phyloP scores from a whole-genome alignment of 2,888 invertebrate genomes.

The Papilio demoleus region DNA sequence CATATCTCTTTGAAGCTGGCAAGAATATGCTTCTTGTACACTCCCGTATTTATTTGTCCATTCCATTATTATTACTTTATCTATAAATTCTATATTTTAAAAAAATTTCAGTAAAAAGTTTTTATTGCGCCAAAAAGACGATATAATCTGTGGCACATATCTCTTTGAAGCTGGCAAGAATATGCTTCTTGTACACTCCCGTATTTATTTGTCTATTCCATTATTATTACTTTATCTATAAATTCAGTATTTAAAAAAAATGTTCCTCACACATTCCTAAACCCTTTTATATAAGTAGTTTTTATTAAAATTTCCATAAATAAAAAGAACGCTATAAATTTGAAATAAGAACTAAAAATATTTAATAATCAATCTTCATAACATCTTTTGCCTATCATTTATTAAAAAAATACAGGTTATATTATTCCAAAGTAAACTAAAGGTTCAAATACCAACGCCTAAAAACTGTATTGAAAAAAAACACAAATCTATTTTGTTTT shows the following conservation, averaged over 20 bases:
- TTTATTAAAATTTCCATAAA: too few relatives aligned
- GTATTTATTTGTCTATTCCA: not conserved
- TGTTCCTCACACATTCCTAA: too few relatives aligned
- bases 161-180: slow-evolving; percentile 14
- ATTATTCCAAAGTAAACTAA: not conserved
- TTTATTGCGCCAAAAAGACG: not conserved
- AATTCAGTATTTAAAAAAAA: slow-evolving; percentile 10
- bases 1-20: slow-evolving; percentile 22
- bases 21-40: slow-evolving; percentile 3
- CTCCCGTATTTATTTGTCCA: not conserved
- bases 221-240: not conserved
- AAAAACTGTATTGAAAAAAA: not conserved
- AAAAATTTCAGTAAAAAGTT: slow-evolving; percentile 12
- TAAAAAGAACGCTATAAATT: too few relatives aligned
- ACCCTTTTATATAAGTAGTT: too few relatives aligned
- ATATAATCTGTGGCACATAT: slow-evolving; percentile 23
- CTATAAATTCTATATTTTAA: not conserved
- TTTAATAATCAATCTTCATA: too few relatives aligned
- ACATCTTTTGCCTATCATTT: too few relatives aligned
- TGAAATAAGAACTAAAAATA: too few relatives aligned
- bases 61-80: not conserved
- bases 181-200: slow-evolving; percentile 4
- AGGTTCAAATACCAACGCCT: not conserved
- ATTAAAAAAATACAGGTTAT: not conserved
- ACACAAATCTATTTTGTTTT: not conserved